These are phyloP conservation scores for Coendou prehensilis DNA, from an alignment of 2,797 vertebrate genomes.

Conservation along the genomic window DNA sequence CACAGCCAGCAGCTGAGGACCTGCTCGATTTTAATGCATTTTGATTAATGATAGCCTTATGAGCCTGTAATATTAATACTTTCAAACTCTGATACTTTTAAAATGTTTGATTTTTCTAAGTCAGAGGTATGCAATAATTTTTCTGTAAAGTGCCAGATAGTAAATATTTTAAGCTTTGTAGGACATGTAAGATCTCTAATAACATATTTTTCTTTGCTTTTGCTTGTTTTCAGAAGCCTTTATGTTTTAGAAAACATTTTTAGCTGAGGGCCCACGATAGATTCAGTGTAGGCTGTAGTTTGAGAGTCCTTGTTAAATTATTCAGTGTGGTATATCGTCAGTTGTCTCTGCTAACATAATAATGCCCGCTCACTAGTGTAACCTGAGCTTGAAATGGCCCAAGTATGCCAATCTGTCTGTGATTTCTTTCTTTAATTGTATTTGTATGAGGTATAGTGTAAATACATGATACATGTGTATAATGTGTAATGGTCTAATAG, in stretches of 20 bases:
- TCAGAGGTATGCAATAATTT: neutral
- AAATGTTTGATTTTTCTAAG: neutral
- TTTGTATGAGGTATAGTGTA: neutral
- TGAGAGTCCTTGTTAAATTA: neutral
- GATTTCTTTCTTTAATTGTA: neutral
- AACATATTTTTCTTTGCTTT: neutral
- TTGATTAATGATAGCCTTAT: constrained; percentile 10
- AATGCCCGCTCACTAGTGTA: neutral
- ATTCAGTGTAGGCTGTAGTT: neutral
- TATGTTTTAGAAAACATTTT: neutral
- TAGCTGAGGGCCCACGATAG: neutral
- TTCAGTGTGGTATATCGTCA: neutral
- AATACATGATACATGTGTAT: neutral
- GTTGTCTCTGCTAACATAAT: neutral
- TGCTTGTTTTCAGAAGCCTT: constrained; percentile 1
- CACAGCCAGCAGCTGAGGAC: too few species aligned
- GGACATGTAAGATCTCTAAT: neutral
- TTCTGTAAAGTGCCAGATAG: neutral
- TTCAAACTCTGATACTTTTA: neutral
- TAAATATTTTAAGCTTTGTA: neutral
- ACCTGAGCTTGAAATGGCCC: neutral
- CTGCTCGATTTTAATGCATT: constrained; percentile 51
- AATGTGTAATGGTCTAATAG: neutral
- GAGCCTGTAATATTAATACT: neutral
- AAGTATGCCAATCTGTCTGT: neutral